Evolutionary conservation across 2,888 invertebrate genomes (phyloP).

Genomic region (Macroteleia sp.): DNA sequence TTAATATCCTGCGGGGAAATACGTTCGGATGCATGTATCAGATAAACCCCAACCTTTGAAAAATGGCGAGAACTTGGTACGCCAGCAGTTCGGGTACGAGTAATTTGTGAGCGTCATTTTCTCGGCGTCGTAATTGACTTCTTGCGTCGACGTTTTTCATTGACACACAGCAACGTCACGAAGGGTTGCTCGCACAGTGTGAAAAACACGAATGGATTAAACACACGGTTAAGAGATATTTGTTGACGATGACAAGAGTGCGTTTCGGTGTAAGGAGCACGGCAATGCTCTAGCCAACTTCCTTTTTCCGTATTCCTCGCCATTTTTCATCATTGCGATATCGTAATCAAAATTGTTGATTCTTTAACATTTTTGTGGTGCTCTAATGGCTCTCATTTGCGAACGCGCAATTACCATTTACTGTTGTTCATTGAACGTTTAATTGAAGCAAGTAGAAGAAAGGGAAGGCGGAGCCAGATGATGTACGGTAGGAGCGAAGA

Average conservation of each 20-base stretch:
- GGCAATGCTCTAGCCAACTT: no score
- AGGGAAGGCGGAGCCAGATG: constrained; percentile 20
- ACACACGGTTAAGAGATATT: constrained; percentile 35
- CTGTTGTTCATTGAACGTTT: constrained; percentile 43
- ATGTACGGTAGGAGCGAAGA: constrained; percentile 36
- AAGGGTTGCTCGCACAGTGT: constrained; percentile 37
- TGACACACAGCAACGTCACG: constrained; percentile 5
- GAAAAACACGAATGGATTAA: constrained; percentile 44
- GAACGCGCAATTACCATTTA: constrained; percentile 13
- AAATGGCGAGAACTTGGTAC: no score
- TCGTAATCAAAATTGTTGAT: constrained; percentile 7
- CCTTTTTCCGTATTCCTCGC: neutral
- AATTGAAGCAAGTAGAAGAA: constrained; percentile 37
- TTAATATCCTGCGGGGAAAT: constrained; percentile 53
- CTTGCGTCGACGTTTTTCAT: constrained; percentile 14
- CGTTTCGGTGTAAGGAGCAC: constrained; percentile 9
- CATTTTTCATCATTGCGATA: neutral
- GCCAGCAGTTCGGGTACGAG: neutral
- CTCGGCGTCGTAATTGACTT: constrained; percentile 31
- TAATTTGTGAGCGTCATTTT: constrained; percentile 26
- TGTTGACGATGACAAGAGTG: constrained; percentile 22
- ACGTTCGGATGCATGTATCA: constrained; percentile 9
- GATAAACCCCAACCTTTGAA: constrained; percentile 11
- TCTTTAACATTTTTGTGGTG: constrained; percentile 1
- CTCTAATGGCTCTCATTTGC: constrained; percentile 7